Conservation (phyloP, 2,113 vertebrate species). For the Thalassoma bifasciatum region DNA sequence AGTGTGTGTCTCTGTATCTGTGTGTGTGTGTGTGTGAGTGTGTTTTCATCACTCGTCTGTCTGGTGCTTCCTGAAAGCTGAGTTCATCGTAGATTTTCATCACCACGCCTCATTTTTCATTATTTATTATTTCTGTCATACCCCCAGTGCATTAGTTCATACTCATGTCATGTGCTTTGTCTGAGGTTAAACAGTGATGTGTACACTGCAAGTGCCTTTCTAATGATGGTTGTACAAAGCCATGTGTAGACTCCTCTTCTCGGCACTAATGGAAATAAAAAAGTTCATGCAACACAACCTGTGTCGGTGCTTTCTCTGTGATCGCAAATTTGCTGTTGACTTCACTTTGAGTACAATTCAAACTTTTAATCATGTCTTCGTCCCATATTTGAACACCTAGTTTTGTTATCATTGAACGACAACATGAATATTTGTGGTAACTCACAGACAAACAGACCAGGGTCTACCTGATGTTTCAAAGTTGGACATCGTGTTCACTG, state of each 20-base stretch:
- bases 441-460: too few species aligned
- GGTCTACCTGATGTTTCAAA: too few species aligned
- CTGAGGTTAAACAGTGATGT: constrained; percentile 30
- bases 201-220: constrained; percentile 39
- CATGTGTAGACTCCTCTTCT: constrained; percentile 40
- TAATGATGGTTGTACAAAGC: constrained; percentile 10
- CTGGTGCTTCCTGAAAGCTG: constrained; percentile 7
- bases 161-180: constrained; percentile 9
- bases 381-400: too few species aligned
- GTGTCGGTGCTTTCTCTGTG: constrained; percentile 8
- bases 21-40: constrained; percentile 28
- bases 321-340: neutral
- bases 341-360: neutral
- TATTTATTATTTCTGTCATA: constrained; percentile 74
- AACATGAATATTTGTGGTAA: too few species aligned
- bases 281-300: constrained; percentile 47
- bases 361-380: too few species aligned
- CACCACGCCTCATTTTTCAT: constrained; percentile 39
- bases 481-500: too few species aligned
- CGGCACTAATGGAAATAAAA: constrained; percentile 74
- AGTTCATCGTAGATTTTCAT: constrained; percentile 26
- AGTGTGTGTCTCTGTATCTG: neutral
- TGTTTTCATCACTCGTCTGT: constrained; percentile 5
- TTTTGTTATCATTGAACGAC: too few species aligned
- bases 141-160: constrained; percentile 24